Percentiles rank a stretch among this genome's conserved stretches.
phyloP scores from a whole-genome alignment of 2,888 invertebrate species.

The Leucophenga montana region DNA sequence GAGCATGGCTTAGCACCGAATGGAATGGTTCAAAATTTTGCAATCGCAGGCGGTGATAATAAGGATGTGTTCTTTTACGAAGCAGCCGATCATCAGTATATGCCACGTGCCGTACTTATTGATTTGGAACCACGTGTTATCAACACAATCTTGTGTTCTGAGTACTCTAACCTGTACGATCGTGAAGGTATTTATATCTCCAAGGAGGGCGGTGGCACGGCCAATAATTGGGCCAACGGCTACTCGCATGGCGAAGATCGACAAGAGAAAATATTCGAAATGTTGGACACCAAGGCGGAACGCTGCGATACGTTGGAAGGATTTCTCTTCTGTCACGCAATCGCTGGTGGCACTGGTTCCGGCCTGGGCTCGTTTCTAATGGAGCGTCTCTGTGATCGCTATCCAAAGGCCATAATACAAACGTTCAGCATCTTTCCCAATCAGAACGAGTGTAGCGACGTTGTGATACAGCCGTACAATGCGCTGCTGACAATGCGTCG shows the following conservation, averaged over 20 bases:
- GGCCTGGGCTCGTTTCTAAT: constrained; percentile 98
- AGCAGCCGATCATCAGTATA: constrained; percentile 99
- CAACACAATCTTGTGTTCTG: constrained; percentile 94
- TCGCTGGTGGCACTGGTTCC: constrained; percentile 99
- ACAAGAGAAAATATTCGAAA: constrained; percentile 97
- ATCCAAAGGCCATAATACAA: constrained; percentile 97
- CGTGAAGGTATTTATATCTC: constrained; percentile 97
- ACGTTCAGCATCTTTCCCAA: constrained; percentile 99
- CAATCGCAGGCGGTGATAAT: constrained; percentile 92
- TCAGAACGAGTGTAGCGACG: constrained; percentile 95
- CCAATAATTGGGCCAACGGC: constrained; percentile 99
- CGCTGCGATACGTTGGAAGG: constrained; percentile 99
- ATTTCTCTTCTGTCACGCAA: constrained; percentile 98
- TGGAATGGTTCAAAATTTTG: constrained; percentile 90
- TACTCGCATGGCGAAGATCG: constrained; percentile 93
- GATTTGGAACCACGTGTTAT: constrained; percentile 99
- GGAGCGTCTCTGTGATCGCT: constrained; percentile 91
- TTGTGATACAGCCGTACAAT: constrained; percentile 97
- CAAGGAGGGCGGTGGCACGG: constrained; percentile 98
- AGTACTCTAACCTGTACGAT: constrained; percentile 94
- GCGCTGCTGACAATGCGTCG: constrained; percentile 94
- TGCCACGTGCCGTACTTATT: constrained; percentile 94
- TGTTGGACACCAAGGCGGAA: constrained; percentile 98
- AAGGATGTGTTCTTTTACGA: constrained; percentile 99
- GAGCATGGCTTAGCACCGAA: constrained; percentile 98